These are phyloP conservation scores for Buceros bicornis DNA, from an alignment of 2,797 vertebrate genomes.

Conservation along the genomic window DNA sequence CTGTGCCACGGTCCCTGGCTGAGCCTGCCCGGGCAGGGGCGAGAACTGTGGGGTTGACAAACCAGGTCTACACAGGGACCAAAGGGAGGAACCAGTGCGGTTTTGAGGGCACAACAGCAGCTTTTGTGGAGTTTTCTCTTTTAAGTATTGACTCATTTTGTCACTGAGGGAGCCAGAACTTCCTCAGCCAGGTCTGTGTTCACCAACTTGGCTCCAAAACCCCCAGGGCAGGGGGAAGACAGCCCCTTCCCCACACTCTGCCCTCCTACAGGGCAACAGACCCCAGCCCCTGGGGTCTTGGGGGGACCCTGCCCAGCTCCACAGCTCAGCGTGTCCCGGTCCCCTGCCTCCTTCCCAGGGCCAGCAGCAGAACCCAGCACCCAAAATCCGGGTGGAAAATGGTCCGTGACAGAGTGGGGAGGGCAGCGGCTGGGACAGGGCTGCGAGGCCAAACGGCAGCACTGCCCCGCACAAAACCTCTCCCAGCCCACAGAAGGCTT, in stretches of 20 bases:
- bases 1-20: background rate
- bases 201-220: background rate
- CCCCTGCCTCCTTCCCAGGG: background rate
- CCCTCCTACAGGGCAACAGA: fast-evolving
- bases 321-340: background rate
- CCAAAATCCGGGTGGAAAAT: background rate
- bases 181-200: background rate
- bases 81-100: fast-evolving
- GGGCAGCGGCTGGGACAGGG: background rate
- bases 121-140: background rate
- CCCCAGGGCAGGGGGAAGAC: background rate
- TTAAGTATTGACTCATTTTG: background rate
- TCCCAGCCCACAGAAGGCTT: background rate
- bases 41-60: fast-evolving
- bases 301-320: background rate
- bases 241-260: background rate
- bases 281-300: fast-evolving
- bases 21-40: no score
- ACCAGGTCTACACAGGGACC: background rate
- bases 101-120: background rate
- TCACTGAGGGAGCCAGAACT: fast-evolving
- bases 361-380: background rate
- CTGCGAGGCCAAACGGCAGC: background rate
- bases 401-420: fast-evolving
- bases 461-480: background rate